Evolutionary conservation across 1,140 invertebrate genomes (phyloP), one percentile per base, ranked within the genome.

Genomic region (Adoxophyes honmai): DNA sequence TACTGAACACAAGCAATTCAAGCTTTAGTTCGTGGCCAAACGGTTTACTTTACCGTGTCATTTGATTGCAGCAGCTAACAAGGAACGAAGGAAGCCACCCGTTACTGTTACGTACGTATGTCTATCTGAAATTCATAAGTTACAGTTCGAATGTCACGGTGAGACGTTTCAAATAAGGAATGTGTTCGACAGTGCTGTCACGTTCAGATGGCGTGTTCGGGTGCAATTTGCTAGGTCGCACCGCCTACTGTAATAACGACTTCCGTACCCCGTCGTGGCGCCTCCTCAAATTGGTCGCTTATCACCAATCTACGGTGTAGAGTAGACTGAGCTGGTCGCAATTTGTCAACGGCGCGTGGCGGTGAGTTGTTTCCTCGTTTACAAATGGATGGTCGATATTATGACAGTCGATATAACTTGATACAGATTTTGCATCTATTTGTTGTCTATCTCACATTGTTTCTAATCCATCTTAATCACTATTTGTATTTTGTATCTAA

Each of bases 201-300:
- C 81, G 81, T 87, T 79, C 75, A 77, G 80, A 79, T 85, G 81
- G 81, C 84, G 84, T 87, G 84, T 70, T 70, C 72, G 71, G 71
- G 75, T 66, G 81, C 84, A 85, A 87, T 87, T 87, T 85, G 68
- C 70, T 75, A 44, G 68, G 71, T 83, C 75, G 77, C 78, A 73
- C 81, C 81, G 84, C 80, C 84, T 87, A 83, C 84, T 85, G 81
- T 87, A 84, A 87, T 87, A 87, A 87, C 84, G 81, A 86, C 81
- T 86, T 86, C 84, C 84, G 82, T 85, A 84, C 82, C 81, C 81
- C 72, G 82, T 78, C 81, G 84, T 80, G 81, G 82, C 79, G 82
- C 82, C 84, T 86, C 81, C 84, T 86, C 69, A 86, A 87, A 87
- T 87, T 87, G 82, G 84, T 85, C 84, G 84, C 84, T 87, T 87